These are phyloP conservation scores for Plumapathes pennacea DNA, from an alignment of 92 coral and sea anemone species.

Conservation along the genomic window DNA sequence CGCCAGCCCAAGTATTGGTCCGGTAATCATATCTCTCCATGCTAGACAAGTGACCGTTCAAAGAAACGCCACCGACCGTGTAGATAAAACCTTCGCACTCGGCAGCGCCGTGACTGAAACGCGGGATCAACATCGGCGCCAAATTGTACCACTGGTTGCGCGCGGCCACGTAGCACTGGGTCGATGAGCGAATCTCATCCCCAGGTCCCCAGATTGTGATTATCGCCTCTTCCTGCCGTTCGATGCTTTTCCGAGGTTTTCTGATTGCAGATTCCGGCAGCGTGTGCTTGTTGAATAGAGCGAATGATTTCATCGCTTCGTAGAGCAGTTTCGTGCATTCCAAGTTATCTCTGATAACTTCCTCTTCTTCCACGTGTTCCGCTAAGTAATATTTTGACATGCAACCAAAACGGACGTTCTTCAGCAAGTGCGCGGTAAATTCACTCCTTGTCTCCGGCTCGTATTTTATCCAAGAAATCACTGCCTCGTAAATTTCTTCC, in stretches of 20 bases:
- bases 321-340: conserved; percentile 75
- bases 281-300: conserved; percentile 35
- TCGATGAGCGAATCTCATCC: conserved; percentile 88
- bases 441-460: conserved; percentile 51
- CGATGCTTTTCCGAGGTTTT: conserved; percentile 57
- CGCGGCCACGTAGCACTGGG: conserved; percentile 88
- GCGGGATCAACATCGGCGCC: conserved; percentile 91
- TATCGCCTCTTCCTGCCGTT: conserved; percentile 69
- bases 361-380: conserved; percentile 76
- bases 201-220: conserved; percentile 98
- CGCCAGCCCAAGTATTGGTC: conserved; percentile 91
- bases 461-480: conserved; percentile 85
- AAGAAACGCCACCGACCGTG: conserved; percentile 93
- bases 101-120: conserved; percentile 98
- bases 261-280: conserved; percentile 21
- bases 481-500: conserved; percentile 87
- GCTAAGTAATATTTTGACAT: conserved; percentile 79
- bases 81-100: conserved; percentile 86
- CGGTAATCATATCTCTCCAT: conserved; percentile 88
- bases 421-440: conserved; percentile 59
- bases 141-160: conserved; percentile 89
- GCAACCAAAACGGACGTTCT: conserved; percentile 69
- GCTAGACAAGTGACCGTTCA: conserved; percentile 86
- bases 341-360: conserved; percentile 50
- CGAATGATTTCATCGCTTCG: conserved; percentile 80